These are phyloP conservation scores for Papilio xuthus DNA, from an alignment of 1,140 invertebrate species.

Conservation along the genomic window DNA sequence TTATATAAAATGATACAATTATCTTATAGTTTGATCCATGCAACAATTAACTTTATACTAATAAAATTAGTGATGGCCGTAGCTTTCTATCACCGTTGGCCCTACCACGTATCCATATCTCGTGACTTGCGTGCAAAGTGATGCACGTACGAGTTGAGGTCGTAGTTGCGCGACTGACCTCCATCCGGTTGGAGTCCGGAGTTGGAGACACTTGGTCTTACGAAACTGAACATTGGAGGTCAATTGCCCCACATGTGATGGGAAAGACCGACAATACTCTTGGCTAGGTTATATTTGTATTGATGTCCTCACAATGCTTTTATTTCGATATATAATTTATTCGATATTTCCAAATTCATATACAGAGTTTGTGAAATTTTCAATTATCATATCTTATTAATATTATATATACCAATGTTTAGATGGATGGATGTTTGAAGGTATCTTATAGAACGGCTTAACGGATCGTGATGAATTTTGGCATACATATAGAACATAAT, in stretches of 20 bases:
- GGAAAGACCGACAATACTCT: conserved; percentile 28
- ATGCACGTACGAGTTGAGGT: conserved; percentile 32
- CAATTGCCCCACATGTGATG: conserved; percentile 30
- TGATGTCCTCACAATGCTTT: conserved; percentile 26
- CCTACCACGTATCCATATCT: conserved; percentile 23
- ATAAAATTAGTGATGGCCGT: conserved; percentile 15
- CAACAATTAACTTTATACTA: neutral
- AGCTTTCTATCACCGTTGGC: neutral
- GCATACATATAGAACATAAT: too few species aligned
- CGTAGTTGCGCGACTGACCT: conserved; percentile 28
- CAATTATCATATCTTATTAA: neutral
- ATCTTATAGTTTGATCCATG: neutral
- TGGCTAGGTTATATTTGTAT: conserved; percentile 25
- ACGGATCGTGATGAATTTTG: too few species aligned
- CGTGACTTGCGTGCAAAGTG: conserved; percentile 25
- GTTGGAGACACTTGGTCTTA: conserved; percentile 24
- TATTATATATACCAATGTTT: too few species aligned
- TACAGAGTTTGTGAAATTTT: conserved; percentile 1
- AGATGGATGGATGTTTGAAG: too few species aligned
- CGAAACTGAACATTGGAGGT: conserved; percentile 26
- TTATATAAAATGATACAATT: too few species aligned
- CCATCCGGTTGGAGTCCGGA: conserved; percentile 23
- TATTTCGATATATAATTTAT: conserved; percentile 8
- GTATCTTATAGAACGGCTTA: too few species aligned
- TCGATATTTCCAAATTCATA: conserved; percentile 10